These are phyloP conservation scores for Muscicapa striata DNA, from an alignment of 2,797 vertebrate species.

Conservation along the genomic window DNA sequence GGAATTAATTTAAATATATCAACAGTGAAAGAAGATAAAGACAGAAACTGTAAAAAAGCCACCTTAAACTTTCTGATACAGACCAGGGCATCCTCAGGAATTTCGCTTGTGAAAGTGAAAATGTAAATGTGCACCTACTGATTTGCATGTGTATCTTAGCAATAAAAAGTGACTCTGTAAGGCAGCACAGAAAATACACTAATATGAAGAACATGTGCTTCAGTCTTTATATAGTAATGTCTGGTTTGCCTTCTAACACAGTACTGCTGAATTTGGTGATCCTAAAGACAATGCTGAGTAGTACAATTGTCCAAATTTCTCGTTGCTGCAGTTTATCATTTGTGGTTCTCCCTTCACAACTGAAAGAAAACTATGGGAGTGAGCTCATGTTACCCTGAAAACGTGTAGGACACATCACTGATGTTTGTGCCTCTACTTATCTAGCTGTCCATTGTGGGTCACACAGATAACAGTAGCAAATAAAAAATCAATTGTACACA, in stretches of 20 bases:
- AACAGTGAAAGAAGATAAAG: neutral
- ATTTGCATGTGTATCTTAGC: neutral
- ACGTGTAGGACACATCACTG: neutral
- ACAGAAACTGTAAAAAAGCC: neutral
- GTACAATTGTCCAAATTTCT: neutral
- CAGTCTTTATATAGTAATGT: accelerated
- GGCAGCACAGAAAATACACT: neutral
- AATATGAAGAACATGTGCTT: neutral
- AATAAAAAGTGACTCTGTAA: neutral
- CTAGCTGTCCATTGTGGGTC: neutral
- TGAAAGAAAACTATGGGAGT: neutral
- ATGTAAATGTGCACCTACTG: neutral
- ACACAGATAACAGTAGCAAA: constrained; percentile 1
- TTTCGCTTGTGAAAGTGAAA: neutral
- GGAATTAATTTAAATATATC: neutral
- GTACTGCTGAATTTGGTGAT: accelerated
- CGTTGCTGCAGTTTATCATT: neutral
- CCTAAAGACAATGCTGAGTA: neutral
- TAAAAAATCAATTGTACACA: constrained; percentile 53
- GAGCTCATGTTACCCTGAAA: neutral
- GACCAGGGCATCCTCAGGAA: neutral
- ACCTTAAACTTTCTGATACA: neutral
- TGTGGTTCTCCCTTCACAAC: neutral
- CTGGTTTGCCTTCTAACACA: neutral
- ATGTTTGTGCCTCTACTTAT: neutral